Evolutionary conservation across 2,113 vertebrate species (phyloP).

Genomic region (Athene cunicularia): DNA sequence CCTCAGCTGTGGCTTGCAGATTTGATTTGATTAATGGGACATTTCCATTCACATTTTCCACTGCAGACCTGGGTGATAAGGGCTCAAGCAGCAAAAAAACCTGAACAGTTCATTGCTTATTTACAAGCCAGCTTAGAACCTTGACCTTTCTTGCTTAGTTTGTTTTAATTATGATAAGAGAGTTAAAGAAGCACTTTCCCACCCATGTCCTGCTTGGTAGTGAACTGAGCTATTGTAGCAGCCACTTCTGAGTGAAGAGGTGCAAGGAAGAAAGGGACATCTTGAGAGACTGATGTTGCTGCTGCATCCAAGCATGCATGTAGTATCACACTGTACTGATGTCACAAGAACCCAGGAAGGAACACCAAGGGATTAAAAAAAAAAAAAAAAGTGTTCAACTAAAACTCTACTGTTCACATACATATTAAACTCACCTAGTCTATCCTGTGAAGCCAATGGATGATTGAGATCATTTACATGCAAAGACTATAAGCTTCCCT

Average conservation of each 20-base stretch:
- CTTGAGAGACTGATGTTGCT: neutral
- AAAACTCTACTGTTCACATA: neutral
- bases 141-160: neutral
- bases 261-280: neutral
- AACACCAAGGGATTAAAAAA: neutral
- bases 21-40: neutral
- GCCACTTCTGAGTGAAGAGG: neutral
- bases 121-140: neutral
- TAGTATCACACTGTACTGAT: neutral
- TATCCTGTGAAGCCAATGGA: neutral
- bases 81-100: neutral
- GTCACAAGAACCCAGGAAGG: neutral
- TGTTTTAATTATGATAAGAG: neutral
- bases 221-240: neutral
- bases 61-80: neutral
- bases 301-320: neutral
- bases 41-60: neutral
- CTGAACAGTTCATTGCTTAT: neutral
- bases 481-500: neutral
- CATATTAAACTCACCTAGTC: neutral
- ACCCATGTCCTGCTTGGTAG: neutral
- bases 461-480: neutral
- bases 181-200: neutral
- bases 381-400: neutral
- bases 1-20: neutral